These are phyloP conservation scores for Actinopyga echinites DNA, from an alignment of 53 echinoderm and acorn worm species.

Conservation along the genomic window DNA sequence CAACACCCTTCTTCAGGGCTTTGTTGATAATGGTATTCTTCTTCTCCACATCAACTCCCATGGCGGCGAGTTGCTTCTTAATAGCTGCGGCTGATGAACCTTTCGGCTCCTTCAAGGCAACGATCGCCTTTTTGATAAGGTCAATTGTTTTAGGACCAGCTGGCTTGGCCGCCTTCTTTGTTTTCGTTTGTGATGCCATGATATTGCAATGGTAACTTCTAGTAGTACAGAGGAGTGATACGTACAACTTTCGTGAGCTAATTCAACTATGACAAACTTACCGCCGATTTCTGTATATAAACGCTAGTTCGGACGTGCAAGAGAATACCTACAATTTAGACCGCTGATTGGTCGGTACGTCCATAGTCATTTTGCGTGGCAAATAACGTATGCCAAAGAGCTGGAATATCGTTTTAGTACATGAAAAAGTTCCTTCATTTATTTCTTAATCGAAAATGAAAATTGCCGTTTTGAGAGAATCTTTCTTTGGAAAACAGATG, in stretches of 20 bases:
- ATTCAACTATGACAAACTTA: too few species aligned
- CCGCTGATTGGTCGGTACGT: background rate
- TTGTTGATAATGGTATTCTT: too few species aligned
- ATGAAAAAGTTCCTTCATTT: background rate
- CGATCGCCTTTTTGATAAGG: slow-evolving; percentile 69
- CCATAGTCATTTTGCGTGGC: background rate
- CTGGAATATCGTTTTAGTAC: background rate
- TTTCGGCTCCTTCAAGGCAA: slow-evolving; percentile 71
- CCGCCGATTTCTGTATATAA: too few species aligned
- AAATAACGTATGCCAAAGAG: background rate
- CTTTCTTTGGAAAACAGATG: too few species aligned
- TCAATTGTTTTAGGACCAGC: too few species aligned
- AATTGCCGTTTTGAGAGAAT: too few species aligned
- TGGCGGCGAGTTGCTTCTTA: slow-evolving; percentile 79
- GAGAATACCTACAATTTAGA: background rate
- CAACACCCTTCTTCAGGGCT: too few species aligned
- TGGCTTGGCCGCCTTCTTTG: slow-evolving; percentile 19
- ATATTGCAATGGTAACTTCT: too few species aligned
- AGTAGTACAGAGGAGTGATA: too few species aligned
- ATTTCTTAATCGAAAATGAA: background rate
- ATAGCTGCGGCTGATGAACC: slow-evolving; percentile 75
- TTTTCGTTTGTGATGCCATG: too few species aligned
- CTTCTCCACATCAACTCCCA: background rate
- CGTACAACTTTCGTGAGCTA: background rate
- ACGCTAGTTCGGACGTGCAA: background rate